Evolutionary conservation across 2,888 invertebrate species (phyloP).

Genomic region (Drymonia ruficornis): DNA sequence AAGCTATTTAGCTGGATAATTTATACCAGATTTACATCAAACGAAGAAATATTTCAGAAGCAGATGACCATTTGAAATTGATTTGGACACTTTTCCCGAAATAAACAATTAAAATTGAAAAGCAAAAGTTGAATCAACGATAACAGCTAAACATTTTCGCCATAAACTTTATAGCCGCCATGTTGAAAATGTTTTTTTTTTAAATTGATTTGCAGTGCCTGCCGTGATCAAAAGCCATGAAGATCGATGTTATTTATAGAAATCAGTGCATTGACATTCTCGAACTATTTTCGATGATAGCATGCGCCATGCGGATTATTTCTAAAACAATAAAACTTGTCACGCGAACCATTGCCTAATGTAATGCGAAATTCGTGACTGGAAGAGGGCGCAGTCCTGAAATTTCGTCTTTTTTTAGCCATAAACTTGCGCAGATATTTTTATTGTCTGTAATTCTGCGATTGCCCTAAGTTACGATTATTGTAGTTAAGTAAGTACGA

Average conservation of each 20-base stretch:
- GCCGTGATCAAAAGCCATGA: background rate
- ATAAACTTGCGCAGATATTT: background rate
- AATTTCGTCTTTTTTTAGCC: background rate
- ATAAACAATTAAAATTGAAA: background rate
- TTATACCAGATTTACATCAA: no score
- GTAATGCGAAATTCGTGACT: background rate
- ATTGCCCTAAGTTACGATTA: background rate
- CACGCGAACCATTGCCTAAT: slow-evolving; percentile 2
- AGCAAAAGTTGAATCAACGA: no score
- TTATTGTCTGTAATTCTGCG: background rate
- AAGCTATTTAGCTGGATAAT: no score
- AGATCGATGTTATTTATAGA: slow-evolving; percentile 1
- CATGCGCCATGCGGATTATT: slow-evolving; percentile 1
- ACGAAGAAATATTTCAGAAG: no score
- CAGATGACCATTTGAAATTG: no score
- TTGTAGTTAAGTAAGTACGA: no score
- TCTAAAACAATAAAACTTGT: background rate
- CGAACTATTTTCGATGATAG: slow-evolving; percentile 2
- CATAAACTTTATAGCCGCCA: background rate
- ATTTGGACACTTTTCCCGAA: no score
- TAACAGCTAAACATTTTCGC: background rate
- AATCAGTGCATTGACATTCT: slow-evolving; percentile 2
- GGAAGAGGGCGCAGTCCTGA: background rate
- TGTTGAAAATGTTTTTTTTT: background rate
- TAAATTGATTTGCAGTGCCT: background rate